Evolutionary conservation across 35 echinoderm and acorn worm species (phyloP).

Genomic region (Ptychodera flava): DNA sequence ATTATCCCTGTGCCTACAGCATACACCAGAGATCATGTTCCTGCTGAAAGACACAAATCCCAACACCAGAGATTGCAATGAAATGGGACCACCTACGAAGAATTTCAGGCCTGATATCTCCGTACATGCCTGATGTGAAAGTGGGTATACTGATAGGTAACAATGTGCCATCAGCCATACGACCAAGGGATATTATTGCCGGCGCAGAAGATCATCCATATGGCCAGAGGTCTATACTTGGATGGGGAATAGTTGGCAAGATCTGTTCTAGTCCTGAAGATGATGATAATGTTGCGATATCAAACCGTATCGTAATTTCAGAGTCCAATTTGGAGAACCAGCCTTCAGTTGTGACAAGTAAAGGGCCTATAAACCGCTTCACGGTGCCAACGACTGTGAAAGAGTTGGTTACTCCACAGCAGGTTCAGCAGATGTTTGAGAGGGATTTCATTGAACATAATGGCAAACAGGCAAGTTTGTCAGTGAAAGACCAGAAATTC

Average conservation of each 20-base stretch:
- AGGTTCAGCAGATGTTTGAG: not conserved
- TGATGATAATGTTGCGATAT: not conserved
- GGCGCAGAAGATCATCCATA: slow-evolving; percentile 47
- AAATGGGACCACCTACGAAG: not conserved
- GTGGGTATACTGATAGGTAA: slow-evolving; percentile 2
- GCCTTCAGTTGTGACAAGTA: not conserved
- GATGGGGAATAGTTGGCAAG: slow-evolving; percentile 41
- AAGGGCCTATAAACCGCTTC: not conserved
- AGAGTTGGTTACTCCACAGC: not conserved
- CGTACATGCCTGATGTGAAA: not conserved
- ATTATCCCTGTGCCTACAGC: slow-evolving; percentile 3
- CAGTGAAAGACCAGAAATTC: not conserved
- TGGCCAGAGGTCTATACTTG: slow-evolving; percentile 22
- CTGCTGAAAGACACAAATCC: slow-evolving; percentile 4
- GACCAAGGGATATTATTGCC: slow-evolving; percentile 22
- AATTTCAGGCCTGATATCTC: not conserved
- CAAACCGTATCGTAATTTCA: not conserved
- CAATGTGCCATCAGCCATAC: slow-evolving; percentile 1
- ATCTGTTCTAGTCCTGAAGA: not conserved
- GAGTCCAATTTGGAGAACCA: not conserved
- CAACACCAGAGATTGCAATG: not conserved
- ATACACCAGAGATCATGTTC: slow-evolving; percentile 10
- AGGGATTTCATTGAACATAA: not conserved
- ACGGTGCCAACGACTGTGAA: not conserved
- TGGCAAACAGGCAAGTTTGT: not conserved